phyloP scores from a whole-genome alignment of 2,113 vertebrate genomes.

The Passer montanus region DNA sequence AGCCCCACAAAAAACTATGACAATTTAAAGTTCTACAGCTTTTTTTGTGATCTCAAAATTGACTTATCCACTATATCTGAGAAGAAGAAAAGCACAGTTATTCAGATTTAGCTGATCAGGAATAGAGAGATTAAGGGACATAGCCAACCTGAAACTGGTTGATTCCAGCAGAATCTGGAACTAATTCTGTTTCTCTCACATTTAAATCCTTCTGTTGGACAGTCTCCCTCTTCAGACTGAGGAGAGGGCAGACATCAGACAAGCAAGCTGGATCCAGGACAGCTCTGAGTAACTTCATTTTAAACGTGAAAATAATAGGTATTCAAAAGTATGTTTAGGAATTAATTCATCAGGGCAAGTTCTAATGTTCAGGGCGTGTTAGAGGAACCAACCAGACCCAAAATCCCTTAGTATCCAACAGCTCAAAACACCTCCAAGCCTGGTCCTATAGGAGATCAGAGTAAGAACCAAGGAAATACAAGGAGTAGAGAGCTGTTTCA shows the following conservation, averaged over 20 bases:
- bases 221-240: neutral
- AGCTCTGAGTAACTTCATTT: neutral
- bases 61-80: neutral
- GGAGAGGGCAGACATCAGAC: neutral
- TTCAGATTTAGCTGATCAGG: neutral
- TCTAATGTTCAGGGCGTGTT: neutral
- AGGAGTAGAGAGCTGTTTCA: fast-evolving
- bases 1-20: fast-evolving
- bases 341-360: neutral
- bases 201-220: neutral
- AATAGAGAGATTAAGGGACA: neutral
- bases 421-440: neutral
- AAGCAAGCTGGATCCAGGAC: neutral
- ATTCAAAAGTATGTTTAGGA: neutral
- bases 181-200: neutral
- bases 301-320: fast-evolving
- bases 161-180: neutral
- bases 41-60: neutral
- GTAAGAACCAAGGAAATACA: neutral
- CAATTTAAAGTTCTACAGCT: neutral
- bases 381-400: fast-evolving
- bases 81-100: neutral
- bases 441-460: neutral
- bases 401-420: neutral
- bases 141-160: neutral